These are phyloP conservation scores for Dolichotis patagonum DNA, from an alignment of 2,113 vertebrate genomes.

Conservation along the genomic window DNA sequence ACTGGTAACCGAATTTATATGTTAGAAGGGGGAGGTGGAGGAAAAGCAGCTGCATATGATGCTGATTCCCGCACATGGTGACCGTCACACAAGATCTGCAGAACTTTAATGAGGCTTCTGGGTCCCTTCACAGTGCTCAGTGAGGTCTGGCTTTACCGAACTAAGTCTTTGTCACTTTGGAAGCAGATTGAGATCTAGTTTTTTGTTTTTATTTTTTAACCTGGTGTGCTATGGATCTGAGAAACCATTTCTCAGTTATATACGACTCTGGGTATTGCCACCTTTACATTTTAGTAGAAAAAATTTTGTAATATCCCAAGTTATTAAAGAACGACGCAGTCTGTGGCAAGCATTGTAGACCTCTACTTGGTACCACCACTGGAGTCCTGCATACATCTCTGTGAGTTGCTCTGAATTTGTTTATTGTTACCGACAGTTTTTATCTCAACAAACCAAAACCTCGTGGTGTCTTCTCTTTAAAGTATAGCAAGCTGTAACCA, in stretches of 20 bases:
- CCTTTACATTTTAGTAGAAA: slow-evolving; percentile 3
- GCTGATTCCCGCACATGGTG: not conserved
- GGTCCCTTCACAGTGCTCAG: not conserved
- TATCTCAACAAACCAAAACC: slow-evolving; percentile 34
- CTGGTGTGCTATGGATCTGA: not conserved
- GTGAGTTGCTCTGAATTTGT: slow-evolving; percentile 51
- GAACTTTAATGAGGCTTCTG: not conserved
- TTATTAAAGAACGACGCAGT: not conserved
- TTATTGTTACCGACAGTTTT: slow-evolving; percentile 39
- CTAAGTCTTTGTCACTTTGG: not conserved
- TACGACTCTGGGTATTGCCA: not conserved
- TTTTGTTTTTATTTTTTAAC: not conserved
- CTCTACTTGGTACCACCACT: not conserved
- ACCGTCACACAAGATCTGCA: rapidly evolving
- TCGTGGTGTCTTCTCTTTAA: slow-evolving; percentile 35
- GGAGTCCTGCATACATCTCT: slow-evolving; percentile 6
- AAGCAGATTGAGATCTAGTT: not conserved
- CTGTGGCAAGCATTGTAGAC: not conserved
- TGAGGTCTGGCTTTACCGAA: not conserved
- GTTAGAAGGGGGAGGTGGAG: not conserved
- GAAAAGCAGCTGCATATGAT: not conserved
- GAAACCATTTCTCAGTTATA: not conserved
- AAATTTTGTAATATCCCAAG: not conserved
- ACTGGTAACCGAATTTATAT: slow-evolving; percentile 43
- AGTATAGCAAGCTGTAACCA: slow-evolving; percentile 11